phyloP scores from a whole-genome alignment of 2,888 invertebrate genomes.

The Pemphredon lugubris region DNA sequence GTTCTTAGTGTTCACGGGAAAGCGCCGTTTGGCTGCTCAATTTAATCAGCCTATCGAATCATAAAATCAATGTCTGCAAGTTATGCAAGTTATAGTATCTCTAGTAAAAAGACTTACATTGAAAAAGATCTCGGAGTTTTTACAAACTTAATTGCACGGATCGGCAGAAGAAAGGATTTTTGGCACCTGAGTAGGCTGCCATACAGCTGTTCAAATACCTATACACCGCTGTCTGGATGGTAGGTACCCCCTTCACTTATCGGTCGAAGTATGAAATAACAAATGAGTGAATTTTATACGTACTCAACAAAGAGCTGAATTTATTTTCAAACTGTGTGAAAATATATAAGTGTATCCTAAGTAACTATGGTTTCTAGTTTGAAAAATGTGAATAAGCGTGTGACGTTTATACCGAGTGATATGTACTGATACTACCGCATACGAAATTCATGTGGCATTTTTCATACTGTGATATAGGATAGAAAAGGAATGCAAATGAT shows the following conservation, averaged over 20 bases:
- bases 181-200: constrained; percentile 45
- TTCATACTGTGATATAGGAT: constrained; percentile 72
- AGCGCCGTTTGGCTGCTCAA: constrained; percentile 81
- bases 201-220: constrained; percentile 54
- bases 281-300: constrained; percentile 53
- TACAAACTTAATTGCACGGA: constrained; percentile 17
- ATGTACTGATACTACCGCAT: constrained; percentile 48
- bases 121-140: constrained; percentile 13
- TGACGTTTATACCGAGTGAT: constrained; percentile 63
- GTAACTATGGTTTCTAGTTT: constrained; percentile 40
- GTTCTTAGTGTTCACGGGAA: constrained; percentile 78
- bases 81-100: too few species aligned
- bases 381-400: constrained; percentile 49
- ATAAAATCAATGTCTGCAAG: too few species aligned
- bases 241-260: constrained; percentile 59
- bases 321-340: constrained; percentile 63
- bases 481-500: constrained; percentile 50
- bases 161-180: constrained; percentile 25
- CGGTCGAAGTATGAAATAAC: constrained; percentile 30
- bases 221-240: constrained; percentile 50
- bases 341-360: constrained; percentile 48
- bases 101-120: constrained; percentile 10
- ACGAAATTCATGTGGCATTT: constrained; percentile 65
- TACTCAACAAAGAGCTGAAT: constrained; percentile 47
- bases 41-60: constrained; percentile 76